Base-by-base conservation (phyloP, 2,888 invertebrate species). In the Apodemia zela region DNA sequence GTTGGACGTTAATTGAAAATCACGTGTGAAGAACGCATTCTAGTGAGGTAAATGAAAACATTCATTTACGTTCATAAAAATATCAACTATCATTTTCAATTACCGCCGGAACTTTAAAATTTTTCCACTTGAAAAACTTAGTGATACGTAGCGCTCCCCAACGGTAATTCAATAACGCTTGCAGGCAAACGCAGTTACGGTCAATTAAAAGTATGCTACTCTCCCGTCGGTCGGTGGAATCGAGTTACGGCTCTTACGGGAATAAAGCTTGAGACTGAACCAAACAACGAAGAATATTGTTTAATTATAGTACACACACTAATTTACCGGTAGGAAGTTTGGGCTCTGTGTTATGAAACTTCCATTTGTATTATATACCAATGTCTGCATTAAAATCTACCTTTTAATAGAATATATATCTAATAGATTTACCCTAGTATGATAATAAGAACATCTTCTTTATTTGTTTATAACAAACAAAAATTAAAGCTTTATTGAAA, bases 191-290 rank as follows among this genome's bases (percentile, higher is more conserved):
- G 84, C 82, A 87, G 89, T 90, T 90, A 89, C 82, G 80, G 86
- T 82, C 89, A 90, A 89, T 89, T 91, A 91, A 89, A 90, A 89
- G 90, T 89, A 83, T 85, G 84, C 87, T 81, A 82, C 82, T 88
- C 86, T 81, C 83, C 79, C 82, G 79, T 81, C 82, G 84, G 80
- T 75, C 80, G 77, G 74, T 75, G 71, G 81, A 85, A 88, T 87
- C 80, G 79, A 87, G 84, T 88, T 89, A 88, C 82, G 73, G 75
- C 72, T 75, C 74, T 75, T 73, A 69, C 73, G 75, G 78, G 78
- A 78, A 72, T 69, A 71, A 76, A 79, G 80, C 82, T 84, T 81
- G 81, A 85, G 82, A 79, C 65, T 54, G 73, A 74, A 83, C 42
- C 81, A 84, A 85, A 85, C 81, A 81, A 76, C 75, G 69, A 83